Conservation (phyloP, 2,797 vertebrate genomes). For the Adelosebastes latens region DNA sequence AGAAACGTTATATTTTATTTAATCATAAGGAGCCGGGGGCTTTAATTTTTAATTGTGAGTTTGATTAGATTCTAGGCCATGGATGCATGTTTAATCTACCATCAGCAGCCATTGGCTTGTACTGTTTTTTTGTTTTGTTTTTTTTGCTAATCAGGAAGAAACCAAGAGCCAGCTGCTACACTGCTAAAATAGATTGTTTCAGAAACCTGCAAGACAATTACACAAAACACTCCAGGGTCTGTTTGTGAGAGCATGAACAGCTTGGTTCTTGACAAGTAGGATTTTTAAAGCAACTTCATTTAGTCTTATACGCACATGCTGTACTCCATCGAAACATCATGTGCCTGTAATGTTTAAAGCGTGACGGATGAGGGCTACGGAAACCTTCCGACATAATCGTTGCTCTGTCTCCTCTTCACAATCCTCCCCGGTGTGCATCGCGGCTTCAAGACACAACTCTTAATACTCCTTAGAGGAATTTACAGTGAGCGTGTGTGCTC, state of each 20-base stretch:
- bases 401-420: conserved; percentile 53
- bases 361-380: conserved; percentile 32
- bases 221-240: conserved; percentile 44
- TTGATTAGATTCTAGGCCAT: conserved; percentile 75
- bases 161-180: conserved; percentile 60
- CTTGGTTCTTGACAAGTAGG: conserved; percentile 28
- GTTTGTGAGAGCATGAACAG: conserved; percentile 18
- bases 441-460: conserved; percentile 71
- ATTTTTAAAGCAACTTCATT: conserved; percentile 47
- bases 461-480: conserved; percentile 78
- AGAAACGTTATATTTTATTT: conserved; percentile 65
- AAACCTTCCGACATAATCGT: conserved; percentile 51
- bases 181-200: conserved; percentile 51
- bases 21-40: conserved; percentile 54
- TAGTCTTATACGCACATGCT: conserved; percentile 1
- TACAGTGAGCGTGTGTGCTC: conserved; percentile 69
- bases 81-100: conserved; percentile 75
- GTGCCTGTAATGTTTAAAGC: conserved; percentile 45
- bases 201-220: conserved; percentile 66
- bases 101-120: conserved; percentile 55
- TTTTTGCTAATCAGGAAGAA: conserved; percentile 55
- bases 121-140: background rate
- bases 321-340: conserved; percentile 3
- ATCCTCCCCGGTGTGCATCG: conserved; percentile 64
- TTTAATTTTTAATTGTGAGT: conserved; percentile 75